Conservation (phyloP, 2,888 invertebrate genomes). For the Cheilosia vulpina region DNA sequence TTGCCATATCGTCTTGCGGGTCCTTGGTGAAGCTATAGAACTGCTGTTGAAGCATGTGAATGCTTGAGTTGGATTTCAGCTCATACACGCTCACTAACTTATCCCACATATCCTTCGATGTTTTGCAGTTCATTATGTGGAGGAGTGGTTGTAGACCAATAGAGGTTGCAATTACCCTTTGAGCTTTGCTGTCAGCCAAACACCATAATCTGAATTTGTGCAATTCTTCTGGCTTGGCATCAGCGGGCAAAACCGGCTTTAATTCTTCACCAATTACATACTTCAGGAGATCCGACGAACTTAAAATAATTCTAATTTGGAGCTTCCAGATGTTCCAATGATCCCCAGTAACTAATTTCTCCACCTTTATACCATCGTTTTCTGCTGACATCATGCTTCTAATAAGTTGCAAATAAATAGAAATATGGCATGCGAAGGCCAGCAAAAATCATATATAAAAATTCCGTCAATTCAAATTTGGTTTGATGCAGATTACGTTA, state of each 20-base stretch:
- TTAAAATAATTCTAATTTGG: constrained; percentile 10
- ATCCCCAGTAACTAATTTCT: constrained; percentile 23
- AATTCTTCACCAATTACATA: constrained; percentile 20
- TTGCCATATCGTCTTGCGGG: constrained; percentile 36
- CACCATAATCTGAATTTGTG: too few relatives aligned
- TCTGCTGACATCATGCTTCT: constrained; percentile 4
- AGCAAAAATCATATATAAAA: neutral
- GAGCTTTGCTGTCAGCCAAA: too few relatives aligned
- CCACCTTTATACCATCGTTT: constrained; percentile 13
- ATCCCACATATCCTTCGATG: constrained; percentile 72
- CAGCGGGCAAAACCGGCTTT: constrained; percentile 7
- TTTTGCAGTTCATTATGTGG: too few relatives aligned
- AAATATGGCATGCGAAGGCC: neutral
- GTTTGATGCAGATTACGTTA: neutral
- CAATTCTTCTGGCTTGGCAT: too few relatives aligned
- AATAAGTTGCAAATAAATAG: neutral
- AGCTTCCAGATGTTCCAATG: constrained; percentile 36
- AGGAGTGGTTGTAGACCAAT: too few relatives aligned
- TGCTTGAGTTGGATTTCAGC: constrained; percentile 78
- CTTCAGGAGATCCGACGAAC: constrained; percentile 2
- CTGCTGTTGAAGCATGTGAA: constrained; percentile 79
- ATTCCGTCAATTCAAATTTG: neutral
- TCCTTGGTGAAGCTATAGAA: constrained; percentile 64
- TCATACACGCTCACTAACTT: constrained; percentile 77
- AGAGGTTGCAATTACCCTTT: too few relatives aligned